Evolutionary conservation across 2,888 invertebrate species (phyloP), one percentile per base, ranked within the genome.

Genomic region (Crepidodera aurea): DNA sequence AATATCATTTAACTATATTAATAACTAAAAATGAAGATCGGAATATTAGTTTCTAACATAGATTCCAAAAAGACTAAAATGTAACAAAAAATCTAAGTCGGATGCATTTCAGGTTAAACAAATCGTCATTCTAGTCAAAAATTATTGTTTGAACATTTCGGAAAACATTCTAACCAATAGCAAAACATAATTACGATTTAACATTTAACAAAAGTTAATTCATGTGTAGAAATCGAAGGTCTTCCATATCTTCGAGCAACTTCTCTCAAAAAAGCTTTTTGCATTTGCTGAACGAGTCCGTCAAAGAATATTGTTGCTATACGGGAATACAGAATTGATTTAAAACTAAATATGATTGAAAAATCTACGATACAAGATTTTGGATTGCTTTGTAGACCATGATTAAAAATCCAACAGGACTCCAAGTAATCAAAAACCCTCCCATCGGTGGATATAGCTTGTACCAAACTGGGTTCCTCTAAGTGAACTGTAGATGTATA

Each of bases 201-300:
- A 10, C 10, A 25, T 34, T 34, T 34, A 34, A 34, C 13, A n/a
- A n/a, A 19, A 13, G 27, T 65, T 22, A 72, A 64, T 60, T 61
- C 42, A 56, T 68, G 94, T 91, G 62, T 65, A 77, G 84, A 85
- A 65, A 93, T 86, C 10, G 90, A 87, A 34, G 92, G 89, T 69
- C 84, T 84, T 0, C 98, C 98, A 81, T 91, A 91, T 62, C 96
- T 83, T 67, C 82, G 83, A 57, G 86, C 83, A 0, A 95, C 97
- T 82, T 98, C 93, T 64, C 86, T 85, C 39, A 96, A 87, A 81
- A 98, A 98, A 4, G 98, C 96, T 67, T 87, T 87, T 77, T 98
- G 97, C 96, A 97, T 98, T 83, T 94, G 92, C 74, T 91, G 85
- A n/a, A 96, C 96, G 42, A 98, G 89, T 83, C 95, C 91, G 79